A percentile compares a stretch with the other conserved stretches of the same genome.
Evolutionary conservation across 2,888 invertebrate species (phyloP).

Genomic region (Pemphredon lugubris): DNA sequence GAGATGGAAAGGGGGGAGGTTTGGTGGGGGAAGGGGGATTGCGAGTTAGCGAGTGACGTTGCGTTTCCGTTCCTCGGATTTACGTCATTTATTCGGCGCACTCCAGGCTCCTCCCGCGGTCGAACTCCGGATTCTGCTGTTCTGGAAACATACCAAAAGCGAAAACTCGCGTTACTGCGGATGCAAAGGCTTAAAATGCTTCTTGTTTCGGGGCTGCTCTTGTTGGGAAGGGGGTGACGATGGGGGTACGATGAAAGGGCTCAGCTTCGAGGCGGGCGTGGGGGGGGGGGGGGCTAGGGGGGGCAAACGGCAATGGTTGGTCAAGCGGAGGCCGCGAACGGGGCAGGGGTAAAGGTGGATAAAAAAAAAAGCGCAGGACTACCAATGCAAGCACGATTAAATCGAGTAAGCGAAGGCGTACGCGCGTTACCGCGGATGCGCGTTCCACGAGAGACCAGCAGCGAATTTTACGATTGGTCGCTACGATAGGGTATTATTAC

Average conservation of each 20-base stretch:
- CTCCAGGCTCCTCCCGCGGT: slow-evolving; percentile 77
- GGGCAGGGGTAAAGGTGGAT: slow-evolving; percentile 44
- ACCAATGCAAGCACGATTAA: slow-evolving; percentile 66
- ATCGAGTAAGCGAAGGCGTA: slow-evolving; percentile 34
- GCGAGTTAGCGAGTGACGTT: slow-evolving; percentile 79
- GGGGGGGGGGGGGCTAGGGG: neutral
- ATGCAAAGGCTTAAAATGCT: slow-evolving; percentile 75
- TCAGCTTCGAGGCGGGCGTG: slow-evolving; percentile 9
- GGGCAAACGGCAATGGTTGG: slow-evolving; percentile 27
- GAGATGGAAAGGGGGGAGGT: slow-evolving; percentile 83
- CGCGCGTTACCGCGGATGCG: neutral
- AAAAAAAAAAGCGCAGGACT: slow-evolving; percentile 61
- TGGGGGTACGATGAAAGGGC: slow-evolving; percentile 32
- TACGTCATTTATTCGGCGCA: slow-evolving; percentile 80
- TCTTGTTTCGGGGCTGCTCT: slow-evolving; percentile 49
- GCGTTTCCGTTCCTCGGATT: slow-evolving; percentile 78
- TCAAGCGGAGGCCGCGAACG: slow-evolving; percentile 58
- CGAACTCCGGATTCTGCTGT: slow-evolving; percentile 70
- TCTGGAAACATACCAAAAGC: slow-evolving; percentile 79
- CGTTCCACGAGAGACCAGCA: neutral
- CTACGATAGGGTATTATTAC: neutral
- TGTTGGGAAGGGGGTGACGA: slow-evolving; percentile 36
- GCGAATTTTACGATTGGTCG: neutral
- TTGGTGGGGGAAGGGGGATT: slow-evolving; percentile 80
- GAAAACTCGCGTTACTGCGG: slow-evolving; percentile 77